A percentile compares a stretch with the other conserved stretches of the same genome.
phyloP scores from a whole-genome alignment of 2,888 invertebrate species.

The Parapristionchus giblindavisi region DNA sequence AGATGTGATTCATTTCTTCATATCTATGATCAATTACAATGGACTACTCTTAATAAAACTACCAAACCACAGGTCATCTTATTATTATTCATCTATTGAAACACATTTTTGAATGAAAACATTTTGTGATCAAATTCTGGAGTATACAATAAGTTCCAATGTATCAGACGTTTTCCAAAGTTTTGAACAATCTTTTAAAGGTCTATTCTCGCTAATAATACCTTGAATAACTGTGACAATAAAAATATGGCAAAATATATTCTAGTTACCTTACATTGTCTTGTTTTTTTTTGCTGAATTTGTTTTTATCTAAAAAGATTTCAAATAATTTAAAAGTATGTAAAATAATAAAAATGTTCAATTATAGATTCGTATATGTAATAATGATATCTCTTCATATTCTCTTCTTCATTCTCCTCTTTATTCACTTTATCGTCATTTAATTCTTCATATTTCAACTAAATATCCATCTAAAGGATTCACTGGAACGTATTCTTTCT shows the following conservation, averaged over 20 bases:
- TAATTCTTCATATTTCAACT: not conserved
- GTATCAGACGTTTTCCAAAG: too few species aligned
- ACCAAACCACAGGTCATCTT: not conserved
- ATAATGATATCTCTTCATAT: not conserved
- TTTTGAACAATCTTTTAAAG: too few species aligned
- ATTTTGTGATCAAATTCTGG: too few species aligned
- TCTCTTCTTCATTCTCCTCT: not conserved
- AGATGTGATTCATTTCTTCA: conserved; percentile 28
- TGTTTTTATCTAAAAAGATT: too few species aligned
- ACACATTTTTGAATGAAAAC: too few species aligned
- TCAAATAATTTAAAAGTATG: too few species aligned
- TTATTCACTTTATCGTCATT: not conserved
- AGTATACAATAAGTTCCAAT: too few species aligned
- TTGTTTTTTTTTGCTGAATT: not conserved
- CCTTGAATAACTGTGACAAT: not conserved
- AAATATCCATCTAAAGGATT: too few species aligned
- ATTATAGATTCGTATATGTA: too few species aligned
- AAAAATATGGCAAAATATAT: not conserved
- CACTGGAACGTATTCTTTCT: too few species aligned
- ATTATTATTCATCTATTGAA: too few species aligned
- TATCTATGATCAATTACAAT: conserved; percentile 14
- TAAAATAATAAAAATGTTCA: too few species aligned
- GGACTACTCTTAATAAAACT: not conserved
- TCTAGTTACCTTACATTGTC: not conserved
- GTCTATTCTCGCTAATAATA: not conserved